Base-by-base conservation (phyloP, 2,888 invertebrate genomes). In the Diarsia dahlii region DNA sequence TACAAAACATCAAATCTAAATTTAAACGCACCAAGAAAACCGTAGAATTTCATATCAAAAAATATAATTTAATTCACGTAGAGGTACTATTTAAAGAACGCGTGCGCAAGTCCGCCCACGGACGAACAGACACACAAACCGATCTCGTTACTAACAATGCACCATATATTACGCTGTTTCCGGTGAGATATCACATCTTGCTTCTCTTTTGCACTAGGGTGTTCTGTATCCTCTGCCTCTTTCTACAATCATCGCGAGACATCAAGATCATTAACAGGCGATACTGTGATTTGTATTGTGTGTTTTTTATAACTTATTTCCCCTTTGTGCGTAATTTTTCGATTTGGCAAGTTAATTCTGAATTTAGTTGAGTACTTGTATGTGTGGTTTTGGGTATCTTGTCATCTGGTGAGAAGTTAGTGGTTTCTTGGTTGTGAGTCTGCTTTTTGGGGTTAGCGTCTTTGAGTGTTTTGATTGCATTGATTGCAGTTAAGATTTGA, bases 81-180 rank as follows among this genome's bases (percentile, higher is more conserved):
- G 39, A 39, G 56, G 46, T 63, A 85, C 89, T 89, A 88, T 89
- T 85, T 89, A 87, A 86, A 88, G 85, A 84, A 84, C 87, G 85
- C 89, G 84, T 84, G 87, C 86, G 86, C 78, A 84, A 80, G 89
- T 89, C 90, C 94, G 91, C 94, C 94, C 93, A 94, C 94, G 92
- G 81, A 91, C 94, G 89, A 82, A 90, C 91, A 91, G 90, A 92
- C 92, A 90, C 86, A 94, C 94, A 94, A 94, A 93, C 95, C 92
- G 94, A 94, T 94, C 96, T 96, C 96, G 94, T 96, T 96, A 96
- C 95, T 93, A 96, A 96, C 96, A 96, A 96, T 96, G 95, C 94
- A 88, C 95, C 95, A 96, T 96, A 96, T 95, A 95, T 96, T 96
- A 96, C 93, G 74, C 90, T 89, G 94, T 95, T 96, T 96, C 96